These are phyloP conservation scores for Intellagama lesueurii DNA, from an alignment of 2,797 vertebrate genomes.

Conservation along the genomic window DNA sequence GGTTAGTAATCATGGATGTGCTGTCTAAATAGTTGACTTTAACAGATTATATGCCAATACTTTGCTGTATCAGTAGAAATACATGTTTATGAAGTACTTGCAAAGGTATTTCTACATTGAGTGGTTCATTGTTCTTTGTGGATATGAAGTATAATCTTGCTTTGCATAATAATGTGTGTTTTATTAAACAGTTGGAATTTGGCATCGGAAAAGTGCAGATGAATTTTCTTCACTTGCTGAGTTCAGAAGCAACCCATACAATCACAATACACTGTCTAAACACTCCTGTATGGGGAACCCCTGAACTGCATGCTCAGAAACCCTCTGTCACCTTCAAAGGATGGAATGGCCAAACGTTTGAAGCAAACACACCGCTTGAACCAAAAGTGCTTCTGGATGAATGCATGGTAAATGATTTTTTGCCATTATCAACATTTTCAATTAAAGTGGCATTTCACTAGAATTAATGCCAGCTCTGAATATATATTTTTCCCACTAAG, in stretches of 20 bases:
- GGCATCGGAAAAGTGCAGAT: slow-evolving; percentile 94
- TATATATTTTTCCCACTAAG: not conserved
- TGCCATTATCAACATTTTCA: slow-evolving; percentile 23
- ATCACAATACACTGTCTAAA: slow-evolving; percentile 91
- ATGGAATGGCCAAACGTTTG: slow-evolving; percentile 93
- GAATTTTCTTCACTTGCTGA: slow-evolving; percentile 98
- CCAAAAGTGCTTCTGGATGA: slow-evolving; percentile 88
- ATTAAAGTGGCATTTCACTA: slow-evolving; percentile 19
- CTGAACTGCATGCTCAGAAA: slow-evolving; percentile 62
- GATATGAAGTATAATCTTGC: not conserved
- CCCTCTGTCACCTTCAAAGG: slow-evolving; percentile 84
- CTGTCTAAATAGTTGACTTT: not conserved
- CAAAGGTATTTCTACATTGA: slow-evolving; percentile 9
- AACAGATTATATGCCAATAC: slow-evolving; percentile 1
- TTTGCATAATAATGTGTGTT: slow-evolving; percentile 49
- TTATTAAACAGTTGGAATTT: slow-evolving; percentile 85
- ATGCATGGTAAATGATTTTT: slow-evolving; percentile 87
- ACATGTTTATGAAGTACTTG: slow-evolving; percentile 13
- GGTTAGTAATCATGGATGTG: not conserved
- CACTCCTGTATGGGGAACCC: slow-evolving; percentile 71
- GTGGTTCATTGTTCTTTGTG: not conserved
- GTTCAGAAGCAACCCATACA: slow-evolving; percentile 89
- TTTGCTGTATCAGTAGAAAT: slow-evolving; percentile 13
- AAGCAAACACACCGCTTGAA: slow-evolving; percentile 87
- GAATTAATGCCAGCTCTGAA: not conserved